A percentile compares a stretch with the other conserved stretches of the same genome.
phyloP scores from a whole-genome alignment of 2,797 vertebrate genomes.

The Acrocephalus scirpaceus region DNA sequence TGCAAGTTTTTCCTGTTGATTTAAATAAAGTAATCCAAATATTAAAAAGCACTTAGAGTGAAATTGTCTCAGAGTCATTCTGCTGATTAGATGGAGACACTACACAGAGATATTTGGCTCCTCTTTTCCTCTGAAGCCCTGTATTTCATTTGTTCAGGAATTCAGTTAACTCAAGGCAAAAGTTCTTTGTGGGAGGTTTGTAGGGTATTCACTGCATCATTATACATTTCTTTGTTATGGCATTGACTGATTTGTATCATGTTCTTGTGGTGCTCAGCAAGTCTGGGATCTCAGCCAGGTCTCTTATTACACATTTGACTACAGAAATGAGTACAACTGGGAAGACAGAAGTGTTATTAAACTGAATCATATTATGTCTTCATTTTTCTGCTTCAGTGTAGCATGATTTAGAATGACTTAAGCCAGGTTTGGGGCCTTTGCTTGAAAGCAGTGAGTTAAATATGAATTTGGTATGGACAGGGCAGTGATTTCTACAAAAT shows the following conservation, averaged over 20 bases:
- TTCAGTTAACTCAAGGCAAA: not conserved
- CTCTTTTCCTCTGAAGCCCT: not conserved
- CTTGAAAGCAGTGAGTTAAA: not conserved
- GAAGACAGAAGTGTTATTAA: not conserved
- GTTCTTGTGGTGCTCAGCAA: conserved; percentile 2
- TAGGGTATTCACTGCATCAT: not conserved
- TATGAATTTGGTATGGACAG: not conserved
- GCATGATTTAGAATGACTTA: not conserved
- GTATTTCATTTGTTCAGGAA: not conserved
- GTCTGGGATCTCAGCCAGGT: not conserved
- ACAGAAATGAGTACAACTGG: not conserved
- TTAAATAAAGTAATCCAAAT: not conserved
- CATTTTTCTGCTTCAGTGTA: not conserved
- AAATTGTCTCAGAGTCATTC: not conserved
- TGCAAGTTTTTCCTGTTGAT: not conserved
- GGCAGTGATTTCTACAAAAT: not conserved
- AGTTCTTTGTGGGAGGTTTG: conserved; percentile 11
- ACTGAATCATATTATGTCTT: not conserved
- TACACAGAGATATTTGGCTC: not conserved
- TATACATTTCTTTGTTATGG: not conserved
- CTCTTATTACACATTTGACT: conserved; percentile 1
- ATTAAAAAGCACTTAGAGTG: not conserved
- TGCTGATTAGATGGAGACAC: not conserved
- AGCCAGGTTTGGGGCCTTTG: not conserved
- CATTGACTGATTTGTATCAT: conserved; percentile 4